Evolutionary conservation across 2,113 vertebrate genomes (phyloP).

Genomic region (Porphyrio hochstetteri): DNA sequence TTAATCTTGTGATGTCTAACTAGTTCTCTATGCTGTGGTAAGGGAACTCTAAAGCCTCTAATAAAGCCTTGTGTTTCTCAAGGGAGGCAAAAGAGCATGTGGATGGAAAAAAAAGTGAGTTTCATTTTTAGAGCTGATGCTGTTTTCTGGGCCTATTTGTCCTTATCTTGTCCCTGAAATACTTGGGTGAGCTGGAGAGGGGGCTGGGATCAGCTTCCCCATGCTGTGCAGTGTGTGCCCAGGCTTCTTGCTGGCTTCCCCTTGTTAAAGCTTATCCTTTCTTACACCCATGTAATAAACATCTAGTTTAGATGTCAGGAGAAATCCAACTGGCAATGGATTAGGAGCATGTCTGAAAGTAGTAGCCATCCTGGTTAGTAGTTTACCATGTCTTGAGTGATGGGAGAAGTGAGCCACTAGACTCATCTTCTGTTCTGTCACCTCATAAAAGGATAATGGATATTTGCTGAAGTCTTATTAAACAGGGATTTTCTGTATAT

Average conservation of each 20-base stretch:
- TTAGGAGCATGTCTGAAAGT: neutral
- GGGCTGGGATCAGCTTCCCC: neutral
- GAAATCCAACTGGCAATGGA: rapidly evolving
- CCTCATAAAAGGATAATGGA: neutral
- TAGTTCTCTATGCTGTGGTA: rapidly evolving
- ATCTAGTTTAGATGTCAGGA: neutral
- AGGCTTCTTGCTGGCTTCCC: neutral
- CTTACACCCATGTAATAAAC: rapidly evolving
- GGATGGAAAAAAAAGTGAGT: rapidly evolving
- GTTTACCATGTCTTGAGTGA: neutral
- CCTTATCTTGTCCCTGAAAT: too few relatives aligned
- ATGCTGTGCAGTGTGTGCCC: rapidly evolving
- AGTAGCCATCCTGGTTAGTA: neutral
- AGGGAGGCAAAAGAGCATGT: rapidly evolving
- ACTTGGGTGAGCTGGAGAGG: neutral
- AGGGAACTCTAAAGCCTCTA: rapidly evolving
- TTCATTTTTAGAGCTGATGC: rapidly evolving
- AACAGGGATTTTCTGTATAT: neutral
- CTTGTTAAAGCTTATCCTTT: neutral
- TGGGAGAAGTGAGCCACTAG: neutral
- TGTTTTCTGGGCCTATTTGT: rapidly evolving
- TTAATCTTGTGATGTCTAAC: rapidly evolving
- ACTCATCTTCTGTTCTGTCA: neutral
- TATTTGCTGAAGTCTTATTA: neutral
- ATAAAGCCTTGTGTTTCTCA: rapidly evolving